Conservation (phyloP, 2,797 vertebrate genomes). For the Gambusia yucatana region DNA sequence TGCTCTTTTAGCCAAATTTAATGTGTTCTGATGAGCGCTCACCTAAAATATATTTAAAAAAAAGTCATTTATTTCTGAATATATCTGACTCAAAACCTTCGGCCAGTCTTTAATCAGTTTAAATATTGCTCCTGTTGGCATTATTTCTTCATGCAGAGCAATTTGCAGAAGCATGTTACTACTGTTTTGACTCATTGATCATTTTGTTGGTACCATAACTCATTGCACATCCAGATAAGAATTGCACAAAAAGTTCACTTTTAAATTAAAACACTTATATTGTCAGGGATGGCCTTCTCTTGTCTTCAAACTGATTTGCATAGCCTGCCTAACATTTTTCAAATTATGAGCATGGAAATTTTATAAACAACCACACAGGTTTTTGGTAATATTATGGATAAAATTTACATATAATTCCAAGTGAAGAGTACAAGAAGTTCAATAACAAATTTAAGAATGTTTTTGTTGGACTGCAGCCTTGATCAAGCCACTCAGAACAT, state of each 20-base stretch:
- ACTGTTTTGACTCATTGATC: not conserved
- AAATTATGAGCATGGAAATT: not conserved
- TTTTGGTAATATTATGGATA: not conserved
- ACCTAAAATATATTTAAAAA: not conserved
- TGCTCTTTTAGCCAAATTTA: not conserved
- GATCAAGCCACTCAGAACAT: not conserved
- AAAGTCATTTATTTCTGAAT: not conserved
- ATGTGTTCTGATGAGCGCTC: not conserved
- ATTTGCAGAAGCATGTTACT: not conserved
- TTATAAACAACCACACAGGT: not conserved
- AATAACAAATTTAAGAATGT: not conserved
- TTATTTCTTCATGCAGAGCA: not conserved
- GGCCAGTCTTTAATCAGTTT: not conserved
- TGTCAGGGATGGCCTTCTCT: not conserved
- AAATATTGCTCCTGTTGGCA: not conserved
- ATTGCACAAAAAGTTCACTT: not conserved
- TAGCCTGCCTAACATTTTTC: not conserved
- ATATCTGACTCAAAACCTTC: not conserved
- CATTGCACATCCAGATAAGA: not conserved
- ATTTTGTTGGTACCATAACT: not conserved
- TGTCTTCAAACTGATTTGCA: not conserved
- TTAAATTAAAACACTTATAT: not conserved
- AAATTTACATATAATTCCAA: not conserved
- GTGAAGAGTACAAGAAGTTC: not conserved
- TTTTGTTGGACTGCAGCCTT: not conserved